Evolutionary conservation across 2,888 invertebrate species (phyloP).

Genomic region (Ophion ventricosus): DNA sequence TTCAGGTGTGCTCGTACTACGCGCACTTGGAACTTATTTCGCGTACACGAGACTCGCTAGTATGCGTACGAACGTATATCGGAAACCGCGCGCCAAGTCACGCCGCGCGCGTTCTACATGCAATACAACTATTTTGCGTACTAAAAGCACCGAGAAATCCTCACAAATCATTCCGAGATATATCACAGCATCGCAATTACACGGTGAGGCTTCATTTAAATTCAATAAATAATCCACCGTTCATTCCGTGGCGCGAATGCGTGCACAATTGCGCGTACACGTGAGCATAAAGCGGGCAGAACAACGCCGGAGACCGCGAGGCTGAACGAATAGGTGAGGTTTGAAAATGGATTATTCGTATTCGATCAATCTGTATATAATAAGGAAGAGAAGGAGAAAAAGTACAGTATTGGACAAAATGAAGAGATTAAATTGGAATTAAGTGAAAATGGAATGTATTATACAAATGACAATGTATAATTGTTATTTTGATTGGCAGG

Average conservation of each 20-base stretch:
- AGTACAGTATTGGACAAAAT: too few relatives aligned
- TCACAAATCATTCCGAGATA: constrained; percentile 81
- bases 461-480: background rate
- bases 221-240: constrained; percentile 81
- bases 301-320: constrained; percentile 43
- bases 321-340: constrained; percentile 14
- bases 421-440: background rate
- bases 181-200: constrained; percentile 82
- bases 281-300: constrained; percentile 9
- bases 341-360: constrained; percentile 8
- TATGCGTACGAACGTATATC: constrained; percentile 26
- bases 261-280: constrained; percentile 61
- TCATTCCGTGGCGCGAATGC: constrained; percentile 76
- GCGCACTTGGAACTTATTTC: background rate
- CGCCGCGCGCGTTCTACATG: constrained; percentile 24
- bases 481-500: background rate
- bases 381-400: too few relatives aligned
- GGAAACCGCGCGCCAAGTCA: background rate
- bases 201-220: constrained; percentile 82
- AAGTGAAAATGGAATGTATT: too few relatives aligned
- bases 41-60: constrained; percentile 8
- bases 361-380: background rate
- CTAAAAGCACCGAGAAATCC: constrained; percentile 39
- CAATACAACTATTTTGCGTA: constrained; percentile 18
- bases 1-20: constrained; percentile 38